Base-by-base conservation (phyloP, 2,888 invertebrate species). In the Amblyjoppa proteus region DNA sequence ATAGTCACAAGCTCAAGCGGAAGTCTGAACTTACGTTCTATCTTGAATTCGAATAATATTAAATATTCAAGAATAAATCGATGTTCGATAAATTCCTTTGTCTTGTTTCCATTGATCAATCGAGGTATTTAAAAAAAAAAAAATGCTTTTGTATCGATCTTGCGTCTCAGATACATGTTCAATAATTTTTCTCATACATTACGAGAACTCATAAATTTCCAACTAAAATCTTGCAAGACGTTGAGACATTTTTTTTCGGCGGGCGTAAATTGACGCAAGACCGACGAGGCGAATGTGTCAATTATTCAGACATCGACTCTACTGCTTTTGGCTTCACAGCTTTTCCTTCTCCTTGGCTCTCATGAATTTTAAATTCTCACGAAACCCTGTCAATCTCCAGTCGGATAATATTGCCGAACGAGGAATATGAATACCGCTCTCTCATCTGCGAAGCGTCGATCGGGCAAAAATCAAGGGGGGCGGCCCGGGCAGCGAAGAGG, bases 371-470 rank as follows among this genome's bases (percentile, higher is more conserved):
- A 58, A 49, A 73, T 71, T 75, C 84, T 53, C 49, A 58, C 71
- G 53, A 70, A 45, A 58, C 73, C 69, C 53, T 31, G 61, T 51
- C 61, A 74, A 81, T 81, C 64, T 66, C 78, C 53, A 66, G 78
- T 81, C 78, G 66, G 68, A 85, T 75, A 78, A 85, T 79, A 82
- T 64, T 49, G 20, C 11, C 70, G 58, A 82, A 82, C 75, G 70
- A 78, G 61, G 58, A 82, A 75, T 82, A 85, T 75, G 56, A 85
- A 81, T 74, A 79, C 56, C 20, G 51, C 75, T 77, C 78, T 75
- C 70, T 79, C 75, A 49, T 71, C 28, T 61, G 38, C 64, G 74
- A 69, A 74, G 28, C 58, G 20, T 69, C 13, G 20, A 68, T 38
- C 51, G 25, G 16, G 16, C 5, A 28, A 16, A 28, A 28, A 70